These are phyloP conservation scores for Montifringilla adamsi DNA, from an alignment of 2,113 vertebrate species.

Conservation along the genomic window DNA sequence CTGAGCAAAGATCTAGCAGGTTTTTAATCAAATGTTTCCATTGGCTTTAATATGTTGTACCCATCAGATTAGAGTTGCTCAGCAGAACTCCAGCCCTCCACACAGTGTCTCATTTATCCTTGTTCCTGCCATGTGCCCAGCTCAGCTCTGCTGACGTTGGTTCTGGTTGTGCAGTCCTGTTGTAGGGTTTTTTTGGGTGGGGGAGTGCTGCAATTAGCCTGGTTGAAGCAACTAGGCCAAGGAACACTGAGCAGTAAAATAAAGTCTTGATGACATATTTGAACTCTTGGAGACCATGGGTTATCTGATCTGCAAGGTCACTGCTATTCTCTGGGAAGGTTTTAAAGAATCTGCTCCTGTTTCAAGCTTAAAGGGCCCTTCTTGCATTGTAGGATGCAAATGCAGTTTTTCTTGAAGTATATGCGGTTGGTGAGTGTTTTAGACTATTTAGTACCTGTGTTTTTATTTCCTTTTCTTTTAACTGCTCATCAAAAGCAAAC, in stretches of 20 bases:
- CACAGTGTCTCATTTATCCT: constrained; percentile 2
- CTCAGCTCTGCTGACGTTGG: not conserved
- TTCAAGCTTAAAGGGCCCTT: constrained; percentile 44
- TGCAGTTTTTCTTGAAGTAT: not conserved
- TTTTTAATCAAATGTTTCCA: constrained; percentile 44
- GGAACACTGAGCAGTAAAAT: constrained; percentile 58
- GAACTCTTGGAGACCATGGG: constrained; percentile 54
- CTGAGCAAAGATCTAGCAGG: not conserved
- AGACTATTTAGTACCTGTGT: not conserved
- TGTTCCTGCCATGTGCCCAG: not conserved
- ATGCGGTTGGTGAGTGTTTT: not conserved
- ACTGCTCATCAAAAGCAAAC: not conserved
- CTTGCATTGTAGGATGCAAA: not conserved
- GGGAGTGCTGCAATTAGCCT: not conserved
- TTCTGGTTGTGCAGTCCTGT: not conserved
- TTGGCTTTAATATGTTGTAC: constrained; percentile 19
- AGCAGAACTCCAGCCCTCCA: not conserved
- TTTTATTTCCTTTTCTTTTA: not conserved
- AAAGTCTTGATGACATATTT: constrained; percentile 66
- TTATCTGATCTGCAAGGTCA: constrained; percentile 69
- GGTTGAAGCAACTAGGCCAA: constrained; percentile 23
- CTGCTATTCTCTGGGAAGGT: constrained; percentile 61
- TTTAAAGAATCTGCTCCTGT: constrained; percentile 48
- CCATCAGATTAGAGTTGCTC: constrained; percentile 23
- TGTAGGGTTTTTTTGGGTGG: not conserved